Conservation (phyloP, 2,888 invertebrate species). For the Trissolcus japonicus region DNA sequence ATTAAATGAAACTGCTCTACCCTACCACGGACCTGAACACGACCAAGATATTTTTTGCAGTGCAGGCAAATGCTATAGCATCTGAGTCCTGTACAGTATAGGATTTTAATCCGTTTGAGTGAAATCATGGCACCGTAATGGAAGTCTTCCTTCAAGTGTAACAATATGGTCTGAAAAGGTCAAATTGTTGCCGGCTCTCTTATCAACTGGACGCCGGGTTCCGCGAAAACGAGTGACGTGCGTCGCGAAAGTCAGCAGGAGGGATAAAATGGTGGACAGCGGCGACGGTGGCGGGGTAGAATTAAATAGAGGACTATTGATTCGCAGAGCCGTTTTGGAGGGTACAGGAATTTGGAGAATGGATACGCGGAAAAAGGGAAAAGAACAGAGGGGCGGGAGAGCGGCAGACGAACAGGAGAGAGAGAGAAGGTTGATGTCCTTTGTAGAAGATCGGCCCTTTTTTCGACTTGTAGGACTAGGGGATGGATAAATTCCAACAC, state of each 20-base stretch:
- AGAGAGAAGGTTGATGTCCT: conserved; percentile 25
- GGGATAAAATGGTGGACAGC: conserved; percentile 43
- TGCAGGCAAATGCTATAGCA: too few relatives aligned
- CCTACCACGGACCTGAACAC: too few relatives aligned
- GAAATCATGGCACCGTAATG: too few relatives aligned
- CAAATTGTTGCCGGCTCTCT: neutral
- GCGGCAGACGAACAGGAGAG: neutral
- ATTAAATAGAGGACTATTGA: conserved; percentile 58
- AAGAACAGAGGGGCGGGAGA: conserved; percentile 5
- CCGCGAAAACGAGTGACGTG: conserved; percentile 36
- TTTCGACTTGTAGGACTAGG: conserved; percentile 21
- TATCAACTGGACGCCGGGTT: conserved; percentile 13
- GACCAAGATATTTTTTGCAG: too few relatives aligned
- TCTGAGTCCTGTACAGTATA: too few relatives aligned
- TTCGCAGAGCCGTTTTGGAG: conserved; percentile 52
- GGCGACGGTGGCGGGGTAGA: conserved; percentile 19
- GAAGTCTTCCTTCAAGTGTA: neutral
- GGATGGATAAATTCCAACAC: conserved; percentile 62
- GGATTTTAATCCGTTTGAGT: too few relatives aligned
- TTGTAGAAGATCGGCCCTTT: conserved; percentile 48
- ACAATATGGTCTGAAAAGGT: neutral
- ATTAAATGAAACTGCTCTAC: too few relatives aligned
- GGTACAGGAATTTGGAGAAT: conserved; percentile 51
- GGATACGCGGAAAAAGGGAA: conserved; percentile 32
- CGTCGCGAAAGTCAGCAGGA: conserved; percentile 25